A percentile compares a stretch with the other conserved stretches of the same genome.
Conservation (phyloP, 2,113 vertebrate genomes). For the Callipepla californica region DNA sequence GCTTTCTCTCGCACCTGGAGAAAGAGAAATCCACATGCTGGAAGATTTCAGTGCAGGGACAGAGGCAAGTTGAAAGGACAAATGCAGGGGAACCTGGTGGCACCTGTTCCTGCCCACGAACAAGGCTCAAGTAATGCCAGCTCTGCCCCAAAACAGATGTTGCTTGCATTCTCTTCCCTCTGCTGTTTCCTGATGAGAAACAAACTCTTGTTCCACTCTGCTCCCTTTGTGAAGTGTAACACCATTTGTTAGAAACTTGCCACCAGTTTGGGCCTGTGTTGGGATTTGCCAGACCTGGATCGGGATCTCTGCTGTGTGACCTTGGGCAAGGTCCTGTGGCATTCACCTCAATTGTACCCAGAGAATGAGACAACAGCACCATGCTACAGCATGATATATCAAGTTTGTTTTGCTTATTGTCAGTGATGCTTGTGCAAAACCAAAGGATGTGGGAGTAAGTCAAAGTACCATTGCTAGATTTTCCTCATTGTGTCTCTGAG, state of each 20-base stretch:
- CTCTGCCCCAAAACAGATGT: background rate
- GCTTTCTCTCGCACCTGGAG: background rate
- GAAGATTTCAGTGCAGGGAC: background rate
- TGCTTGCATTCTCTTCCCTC: background rate
- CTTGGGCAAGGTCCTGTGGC: too few species aligned
- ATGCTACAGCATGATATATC: background rate
- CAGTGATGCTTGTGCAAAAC: background rate
- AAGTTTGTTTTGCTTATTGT: background rate
- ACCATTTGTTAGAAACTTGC: background rate
- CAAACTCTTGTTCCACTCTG: background rate
- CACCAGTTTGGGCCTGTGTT: background rate
- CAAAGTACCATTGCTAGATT: background rate
- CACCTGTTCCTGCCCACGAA: background rate
- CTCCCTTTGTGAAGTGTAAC: background rate
- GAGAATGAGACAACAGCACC: background rate
- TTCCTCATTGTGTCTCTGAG: background rate
- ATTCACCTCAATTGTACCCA: background rate
- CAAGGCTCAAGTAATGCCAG: background rate
- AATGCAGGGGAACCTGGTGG: background rate
- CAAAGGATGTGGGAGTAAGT: constrained; percentile 4
- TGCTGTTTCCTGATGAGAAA: background rate
- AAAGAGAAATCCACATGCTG: background rate
- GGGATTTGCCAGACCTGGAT: background rate
- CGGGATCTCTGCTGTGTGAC: background rate
- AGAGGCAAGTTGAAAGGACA: background rate